Conservation (phyloP, 2,888 invertebrate species). For the Camponotus fellah region DNA sequence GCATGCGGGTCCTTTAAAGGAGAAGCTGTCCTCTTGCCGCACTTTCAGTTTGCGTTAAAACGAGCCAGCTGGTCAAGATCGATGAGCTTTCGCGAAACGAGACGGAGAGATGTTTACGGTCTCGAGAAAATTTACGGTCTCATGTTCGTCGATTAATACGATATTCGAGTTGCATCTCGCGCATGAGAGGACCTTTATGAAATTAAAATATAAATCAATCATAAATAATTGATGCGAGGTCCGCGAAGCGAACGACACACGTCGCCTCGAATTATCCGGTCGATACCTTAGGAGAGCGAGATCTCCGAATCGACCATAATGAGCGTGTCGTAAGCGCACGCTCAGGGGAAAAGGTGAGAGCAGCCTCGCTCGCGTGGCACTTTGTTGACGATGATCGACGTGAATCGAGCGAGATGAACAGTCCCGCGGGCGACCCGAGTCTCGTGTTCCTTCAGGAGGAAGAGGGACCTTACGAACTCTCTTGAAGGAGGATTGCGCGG, state of each 20-base stretch:
- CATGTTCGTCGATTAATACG: neutral
- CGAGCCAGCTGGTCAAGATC: constrained; percentile 64
- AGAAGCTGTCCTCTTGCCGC: constrained; percentile 74
- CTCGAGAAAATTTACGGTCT: neutral
- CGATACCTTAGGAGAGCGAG: constrained; percentile 16
- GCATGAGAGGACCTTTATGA: neutral
- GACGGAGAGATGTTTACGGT: constrained; percentile 56
- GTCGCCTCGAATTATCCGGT: neutral
- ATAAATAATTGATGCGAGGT: neutral
- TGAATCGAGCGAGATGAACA: constrained; percentile 54
- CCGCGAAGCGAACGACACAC: neutral
- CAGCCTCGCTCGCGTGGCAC: constrained; percentile 48
- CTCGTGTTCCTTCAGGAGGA: constrained; percentile 40
- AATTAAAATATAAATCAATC: neutral
- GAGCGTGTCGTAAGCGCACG: constrained; percentile 63
- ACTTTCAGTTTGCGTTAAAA: constrained; percentile 69
- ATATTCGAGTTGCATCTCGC: neutral
- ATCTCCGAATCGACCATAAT: constrained; percentile 49
- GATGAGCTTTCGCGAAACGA: constrained; percentile 78
- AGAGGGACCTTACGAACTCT: constrained; percentile 31
- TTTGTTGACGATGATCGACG: constrained; percentile 73
- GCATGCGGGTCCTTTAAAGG: constrained; percentile 25
- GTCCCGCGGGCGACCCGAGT: constrained; percentile 51
- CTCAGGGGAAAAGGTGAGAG: constrained; percentile 64
- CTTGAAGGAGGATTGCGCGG: constrained; percentile 47